phyloP scores from a whole-genome alignment of 2,797 vertebrate genomes.

The Schizopygopsis pylzovi region DNA sequence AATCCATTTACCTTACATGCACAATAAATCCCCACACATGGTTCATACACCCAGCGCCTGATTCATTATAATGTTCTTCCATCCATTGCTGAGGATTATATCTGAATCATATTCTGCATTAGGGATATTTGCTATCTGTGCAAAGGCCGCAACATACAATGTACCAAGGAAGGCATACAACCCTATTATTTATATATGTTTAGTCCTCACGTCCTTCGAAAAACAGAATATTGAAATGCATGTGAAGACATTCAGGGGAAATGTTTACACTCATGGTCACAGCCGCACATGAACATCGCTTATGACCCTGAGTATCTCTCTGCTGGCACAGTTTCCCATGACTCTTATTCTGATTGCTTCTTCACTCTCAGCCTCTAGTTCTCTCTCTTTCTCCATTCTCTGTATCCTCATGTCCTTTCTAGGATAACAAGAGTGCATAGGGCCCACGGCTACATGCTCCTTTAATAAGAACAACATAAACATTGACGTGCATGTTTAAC shows the following conservation, averaged over 20 bases:
- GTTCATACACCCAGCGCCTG: neutral
- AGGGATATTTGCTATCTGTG: conserved; percentile 1
- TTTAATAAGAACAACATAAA: conserved; percentile 52
- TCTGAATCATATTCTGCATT: conserved; percentile 12
- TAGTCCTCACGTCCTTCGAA: neutral
- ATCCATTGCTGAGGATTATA: conserved; percentile 15
- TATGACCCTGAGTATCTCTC: conserved; percentile 15
- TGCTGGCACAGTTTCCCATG: conserved; percentile 21
- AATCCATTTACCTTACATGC: conserved; percentile 21
- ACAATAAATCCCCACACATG: conserved; percentile 25
- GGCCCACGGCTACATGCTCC: conserved; percentile 41
- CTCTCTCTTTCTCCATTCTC: neutral
- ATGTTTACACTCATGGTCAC: conserved; percentile 21
- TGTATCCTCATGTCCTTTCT: conserved; percentile 40
- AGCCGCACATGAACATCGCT: neutral
- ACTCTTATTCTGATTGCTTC: conserved; percentile 28
- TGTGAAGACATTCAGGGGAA: neutral
- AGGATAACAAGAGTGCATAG: conserved; percentile 45
- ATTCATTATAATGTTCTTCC: conserved; percentile 19
- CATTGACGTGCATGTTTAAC: conserved; percentile 52
- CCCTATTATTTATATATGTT: neutral
- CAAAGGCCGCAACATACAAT: neutral
- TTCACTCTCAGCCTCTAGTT: neutral
- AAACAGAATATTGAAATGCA: conserved; percentile 1
- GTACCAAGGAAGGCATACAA: neutral